Evolutionary conservation across 1,140 invertebrate species (phyloP), one percentile per base, ranked within the genome.

Genomic region (Bathynomus jamesi): DNA sequence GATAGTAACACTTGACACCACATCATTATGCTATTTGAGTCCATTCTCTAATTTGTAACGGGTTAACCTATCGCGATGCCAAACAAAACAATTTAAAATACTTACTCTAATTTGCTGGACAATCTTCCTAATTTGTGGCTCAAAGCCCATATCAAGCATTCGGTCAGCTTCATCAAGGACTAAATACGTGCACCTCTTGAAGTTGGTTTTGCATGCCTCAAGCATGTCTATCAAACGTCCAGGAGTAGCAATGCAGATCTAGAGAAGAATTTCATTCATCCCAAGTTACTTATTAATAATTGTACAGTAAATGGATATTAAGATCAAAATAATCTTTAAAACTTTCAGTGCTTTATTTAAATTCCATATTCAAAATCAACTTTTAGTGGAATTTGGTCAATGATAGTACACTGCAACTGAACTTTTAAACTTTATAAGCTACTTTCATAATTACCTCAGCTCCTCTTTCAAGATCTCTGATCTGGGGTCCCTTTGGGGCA

Each of bases 131-230:
- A 99, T 99, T 83, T 99, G 96, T n/a, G 96, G 96, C 83, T 99
- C 96, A 84, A 99, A 99, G 78, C 96, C 96, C 96, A 99, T 99
- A 83, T 99, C 96, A 79, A 99, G 86, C 96, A 99, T 99, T 71
- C 97, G 87, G 84, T 99, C 97, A 78, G 97, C 97, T 84, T 99
- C 97, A 84, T 99, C 96, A 61, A 99, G 82, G 10, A 99, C 96
- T 67, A 99, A 85, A 82, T 96, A 98, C 46, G 94, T 97, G 80
- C 92, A 94, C 53, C 95, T 86, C 60, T 88, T 86, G 21, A 99
- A 83, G 82, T 94, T 96, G 0, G 94, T 96, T 40, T 90, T 92
- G 2, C 90, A 91, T 71, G 88, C 87, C 81, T 98, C 94, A 2
- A 99, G 83, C 82, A 99, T 98, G 85, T 99, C 96, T 81, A 98